These are phyloP conservation scores for Balearica regulorum DNA, from an alignment of 2,797 vertebrate species.

Conservation along the genomic window DNA sequence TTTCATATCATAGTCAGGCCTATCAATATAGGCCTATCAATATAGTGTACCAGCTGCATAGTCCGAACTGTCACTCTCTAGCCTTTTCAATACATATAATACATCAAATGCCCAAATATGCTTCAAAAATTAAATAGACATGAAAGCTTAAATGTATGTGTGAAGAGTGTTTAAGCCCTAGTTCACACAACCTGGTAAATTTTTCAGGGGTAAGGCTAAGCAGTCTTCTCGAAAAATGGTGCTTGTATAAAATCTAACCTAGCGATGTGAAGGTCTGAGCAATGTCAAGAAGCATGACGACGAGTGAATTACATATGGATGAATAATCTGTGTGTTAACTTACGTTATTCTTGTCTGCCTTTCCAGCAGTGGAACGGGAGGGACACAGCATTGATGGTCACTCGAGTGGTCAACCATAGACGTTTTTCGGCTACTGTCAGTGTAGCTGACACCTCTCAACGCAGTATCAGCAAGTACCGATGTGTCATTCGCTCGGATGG, in stretches of 20 bases:
- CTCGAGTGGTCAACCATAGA: slow-evolving; percentile 92
- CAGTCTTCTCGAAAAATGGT: background rate
- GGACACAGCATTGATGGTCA: slow-evolving; percentile 94
- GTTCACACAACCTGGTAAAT: background rate
- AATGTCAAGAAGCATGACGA: accelerated
- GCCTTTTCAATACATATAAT: background rate
- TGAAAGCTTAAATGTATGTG: background rate
- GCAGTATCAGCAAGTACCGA: slow-evolving; percentile 92
- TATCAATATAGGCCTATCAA: background rate
- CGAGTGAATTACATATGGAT: accelerated
- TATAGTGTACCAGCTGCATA: background rate
- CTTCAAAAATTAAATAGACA: background rate
- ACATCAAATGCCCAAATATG: background rate
- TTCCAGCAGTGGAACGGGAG: slow-evolving; percentile 93
- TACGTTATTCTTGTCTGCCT: background rate
- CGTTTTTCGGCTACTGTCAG: slow-evolving; percentile 93
- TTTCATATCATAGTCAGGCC: background rate
- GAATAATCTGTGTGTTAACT: accelerated
- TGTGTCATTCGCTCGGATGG: slow-evolving; percentile 94
- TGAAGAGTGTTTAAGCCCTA: background rate
- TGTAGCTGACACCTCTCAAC: slow-evolving; percentile 90
- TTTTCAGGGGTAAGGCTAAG: background rate
- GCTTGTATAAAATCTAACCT: background rate
- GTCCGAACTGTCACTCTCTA: background rate
- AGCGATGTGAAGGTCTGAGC: accelerated